Evolutionary conservation across 2,888 invertebrate species (phyloP), one percentile per base, ranked within the genome.

Genomic region (Trichacis sp.): DNA sequence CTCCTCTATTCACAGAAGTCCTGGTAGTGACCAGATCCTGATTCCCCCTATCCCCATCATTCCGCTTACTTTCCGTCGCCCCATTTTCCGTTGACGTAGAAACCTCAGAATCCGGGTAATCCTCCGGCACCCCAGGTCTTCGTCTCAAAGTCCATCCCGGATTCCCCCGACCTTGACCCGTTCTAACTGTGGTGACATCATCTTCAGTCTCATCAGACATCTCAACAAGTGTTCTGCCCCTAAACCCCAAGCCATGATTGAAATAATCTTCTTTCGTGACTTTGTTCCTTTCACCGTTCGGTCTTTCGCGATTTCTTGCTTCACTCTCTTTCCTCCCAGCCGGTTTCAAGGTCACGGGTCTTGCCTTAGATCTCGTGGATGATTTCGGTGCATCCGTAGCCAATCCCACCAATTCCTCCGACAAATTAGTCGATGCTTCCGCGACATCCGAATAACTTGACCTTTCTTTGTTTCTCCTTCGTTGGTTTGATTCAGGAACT

Each of bases 81-180:
- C 46, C 46, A 20, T 8, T 45, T 4, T 45, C 46, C 24, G 46
- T 46, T 14, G 33, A 56, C 36, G n/a, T 30, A 14, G 42, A 14
- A 15, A 30, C 33, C 8, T 60, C 52, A 9, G 46, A n/a, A 36
- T 30, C 55, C 9, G 55, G 8, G 54, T 18, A 20, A 4, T 61
- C 52, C 14, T 52, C 70, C 1, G 59, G 8, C 15, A 65, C 53
- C 5, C 57, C 68, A 1, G 81, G 80, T 24, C 79, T 72, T 24
- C 82, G 70, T 45, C 74, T 77, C n/a, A 82, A 68, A 0, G 78
- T 79, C 81, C 83, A 79, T 1, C 80, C 82, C 2, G 77, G 75
- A 71, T 77, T 78, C 17, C 77, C 79, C 1, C 73, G 68, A 8
- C 51, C 29, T 4, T 54, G 66, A 2, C 12, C 42, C 3, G 65